These are phyloP conservation scores for Cyprinodon variegatus DNA, from an alignment of 2,113 vertebrate genomes.

Conservation along the genomic window DNA sequence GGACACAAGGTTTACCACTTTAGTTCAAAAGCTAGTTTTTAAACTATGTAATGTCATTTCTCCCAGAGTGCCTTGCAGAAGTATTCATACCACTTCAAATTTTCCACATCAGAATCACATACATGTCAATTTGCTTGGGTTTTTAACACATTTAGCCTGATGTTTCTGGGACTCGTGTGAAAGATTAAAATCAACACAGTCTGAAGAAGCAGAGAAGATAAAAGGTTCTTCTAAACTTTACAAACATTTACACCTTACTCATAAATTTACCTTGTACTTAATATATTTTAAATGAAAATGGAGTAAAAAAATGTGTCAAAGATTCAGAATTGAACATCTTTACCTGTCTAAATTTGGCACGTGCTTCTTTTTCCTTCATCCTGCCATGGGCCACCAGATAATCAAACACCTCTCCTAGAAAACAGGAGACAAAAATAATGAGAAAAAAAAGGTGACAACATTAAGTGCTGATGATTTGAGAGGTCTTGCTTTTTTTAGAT, in stretches of 20 bases:
- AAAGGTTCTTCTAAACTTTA: neutral
- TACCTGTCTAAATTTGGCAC: slow-evolving; percentile 96
- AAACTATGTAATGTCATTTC: neutral
- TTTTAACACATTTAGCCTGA: too few species aligned
- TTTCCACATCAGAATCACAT: too few species aligned
- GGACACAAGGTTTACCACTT: neutral
- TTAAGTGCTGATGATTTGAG: slow-evolving; percentile 32
- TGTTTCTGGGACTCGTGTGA: too few species aligned
- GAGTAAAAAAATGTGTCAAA: slow-evolving; percentile 5
- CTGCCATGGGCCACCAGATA: slow-evolving; percentile 93
- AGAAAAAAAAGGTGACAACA: neutral
- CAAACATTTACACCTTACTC: too few species aligned
- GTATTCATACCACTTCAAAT: neutral
- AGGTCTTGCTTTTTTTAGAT: neutral
- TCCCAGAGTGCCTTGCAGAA: neutral
- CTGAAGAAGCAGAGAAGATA: neutral
- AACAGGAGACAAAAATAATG: neutral
- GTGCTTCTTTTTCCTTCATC: slow-evolving; percentile 97
- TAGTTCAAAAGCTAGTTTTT: neutral
- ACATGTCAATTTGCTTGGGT: too few species aligned
- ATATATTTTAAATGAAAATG: neutral
- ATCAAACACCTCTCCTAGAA: slow-evolving; percentile 91
- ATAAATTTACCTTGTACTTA: too few species aligned
- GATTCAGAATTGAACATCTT: neutral
- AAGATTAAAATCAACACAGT: too few species aligned